These are phyloP conservation scores for Philaenus spumarius DNA, from an alignment of 1,140 invertebrate species.

Conservation along the genomic window DNA sequence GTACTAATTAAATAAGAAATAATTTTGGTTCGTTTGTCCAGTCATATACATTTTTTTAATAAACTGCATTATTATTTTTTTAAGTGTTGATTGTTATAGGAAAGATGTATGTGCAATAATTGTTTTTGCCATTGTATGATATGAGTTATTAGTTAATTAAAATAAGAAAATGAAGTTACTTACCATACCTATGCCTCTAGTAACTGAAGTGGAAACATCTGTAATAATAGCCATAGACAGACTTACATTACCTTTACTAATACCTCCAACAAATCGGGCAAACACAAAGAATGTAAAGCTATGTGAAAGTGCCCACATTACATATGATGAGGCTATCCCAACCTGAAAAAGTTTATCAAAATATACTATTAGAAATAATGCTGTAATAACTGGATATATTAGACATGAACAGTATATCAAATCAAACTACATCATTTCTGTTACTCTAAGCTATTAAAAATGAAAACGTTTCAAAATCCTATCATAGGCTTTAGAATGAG, in stretches of 20 bases:
- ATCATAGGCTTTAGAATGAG: too few species aligned
- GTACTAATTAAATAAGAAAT: neutral
- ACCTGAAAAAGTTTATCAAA: conserved; percentile 54
- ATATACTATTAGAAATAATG: too few species aligned
- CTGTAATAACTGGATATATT: too few species aligned
- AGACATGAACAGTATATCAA: too few species aligned
- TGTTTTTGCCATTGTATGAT: too few species aligned
- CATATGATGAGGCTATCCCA: conserved; percentile 78
- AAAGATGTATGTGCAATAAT: neutral
- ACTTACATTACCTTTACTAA: conserved; percentile 95
- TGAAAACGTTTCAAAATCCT: too few species aligned
- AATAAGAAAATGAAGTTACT: conserved; percentile 29
- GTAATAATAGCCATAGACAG: conserved; percentile 92
- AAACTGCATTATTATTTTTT: neutral
- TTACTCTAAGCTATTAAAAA: too few species aligned
- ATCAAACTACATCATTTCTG: too few species aligned
- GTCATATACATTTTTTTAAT: neutral
- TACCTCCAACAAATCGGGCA: conserved; percentile 86
- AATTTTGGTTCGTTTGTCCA: neutral
- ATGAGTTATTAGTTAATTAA: conserved; percentile 15
- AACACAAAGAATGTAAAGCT: conserved; percentile 90
- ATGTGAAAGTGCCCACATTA: conserved; percentile 80
- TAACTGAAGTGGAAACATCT: conserved; percentile 76
- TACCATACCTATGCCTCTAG: conserved; percentile 92
- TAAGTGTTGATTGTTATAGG: neutral